phyloP scores from a whole-genome alignment of 2,888 invertebrate genomes.

The Nasonovia ribisnigri region DNA sequence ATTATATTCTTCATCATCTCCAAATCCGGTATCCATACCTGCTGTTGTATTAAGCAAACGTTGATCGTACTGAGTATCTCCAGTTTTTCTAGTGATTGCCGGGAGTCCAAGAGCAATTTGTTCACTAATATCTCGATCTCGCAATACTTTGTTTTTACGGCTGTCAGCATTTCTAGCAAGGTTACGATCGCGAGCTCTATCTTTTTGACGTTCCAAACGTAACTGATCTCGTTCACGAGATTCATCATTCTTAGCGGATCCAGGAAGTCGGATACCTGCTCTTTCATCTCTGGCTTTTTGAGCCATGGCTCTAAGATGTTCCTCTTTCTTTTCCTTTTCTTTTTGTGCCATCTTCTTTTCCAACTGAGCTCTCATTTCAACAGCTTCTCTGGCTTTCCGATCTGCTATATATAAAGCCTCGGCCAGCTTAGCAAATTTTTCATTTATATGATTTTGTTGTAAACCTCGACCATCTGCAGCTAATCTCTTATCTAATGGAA shows the following conservation, averaged over 20 bases:
- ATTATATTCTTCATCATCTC: conserved; percentile 96
- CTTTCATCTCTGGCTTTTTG: conserved; percentile 96
- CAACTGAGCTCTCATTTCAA: conserved; percentile 94
- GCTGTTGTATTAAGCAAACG: conserved; percentile 93
- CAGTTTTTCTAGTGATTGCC: conserved; percentile 79
- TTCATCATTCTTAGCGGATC: conserved; percentile 76
- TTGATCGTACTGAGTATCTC: conserved; percentile 93
- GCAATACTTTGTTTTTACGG: conserved; percentile 68
- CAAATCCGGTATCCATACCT: conserved; percentile 95
- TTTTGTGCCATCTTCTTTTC: conserved; percentile 97
- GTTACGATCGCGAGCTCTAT: conserved; percentile 93
- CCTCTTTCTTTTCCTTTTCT: conserved; percentile 98
- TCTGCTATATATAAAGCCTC: conserved; percentile 99
- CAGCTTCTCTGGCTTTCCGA: conserved; percentile 95
- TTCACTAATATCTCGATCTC: conserved; percentile 97
- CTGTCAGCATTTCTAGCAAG: conserved; percentile 83
- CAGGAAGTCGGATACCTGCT: conserved; percentile 80
- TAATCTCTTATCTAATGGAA: conserved; percentile 96
- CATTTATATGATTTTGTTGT: conserved; percentile 97
- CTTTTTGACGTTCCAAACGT: conserved; percentile 89
- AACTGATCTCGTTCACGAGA: conserved; percentile 87
- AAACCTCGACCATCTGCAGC: conserved; percentile 98
- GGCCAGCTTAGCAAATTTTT: conserved; percentile 98
- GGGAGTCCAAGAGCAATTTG: conserved; percentile 98
- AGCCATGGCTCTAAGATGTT: conserved; percentile 91